Percentiles rank a stretch among this genome's conserved stretches.
These are phyloP conservation scores for Sula dactylatra DNA, from an alignment of 2,113 vertebrate species.

Conservation along the genomic window DNA sequence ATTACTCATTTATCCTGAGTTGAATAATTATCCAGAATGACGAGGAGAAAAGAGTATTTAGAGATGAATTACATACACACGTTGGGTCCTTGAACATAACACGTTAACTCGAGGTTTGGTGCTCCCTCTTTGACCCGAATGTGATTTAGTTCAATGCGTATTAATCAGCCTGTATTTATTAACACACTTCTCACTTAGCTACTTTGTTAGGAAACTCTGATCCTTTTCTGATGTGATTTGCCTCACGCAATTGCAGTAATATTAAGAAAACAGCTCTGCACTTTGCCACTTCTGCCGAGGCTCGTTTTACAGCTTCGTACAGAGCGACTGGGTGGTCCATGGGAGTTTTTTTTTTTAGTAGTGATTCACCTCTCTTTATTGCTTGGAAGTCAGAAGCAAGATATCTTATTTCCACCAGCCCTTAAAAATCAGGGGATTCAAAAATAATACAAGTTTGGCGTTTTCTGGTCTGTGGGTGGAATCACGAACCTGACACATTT, in stretches of 20 bases:
- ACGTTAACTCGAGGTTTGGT: not conserved
- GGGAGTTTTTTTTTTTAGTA: not conserved
- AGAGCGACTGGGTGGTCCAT: constrained; percentile 50
- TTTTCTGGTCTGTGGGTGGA: constrained; percentile 5
- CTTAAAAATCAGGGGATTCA: constrained; percentile 32
- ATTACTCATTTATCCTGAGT: not conserved
- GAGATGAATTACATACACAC: not conserved
- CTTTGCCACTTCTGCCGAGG: not conserved
- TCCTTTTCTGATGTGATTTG: not conserved
- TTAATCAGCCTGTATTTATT: constrained; percentile 28
- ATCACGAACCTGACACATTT: not conserved
- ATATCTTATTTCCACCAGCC: constrained; percentile 58
- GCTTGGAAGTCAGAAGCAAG: constrained; percentile 42
- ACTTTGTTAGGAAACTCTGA: not conserved
- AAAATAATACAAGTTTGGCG: constrained; percentile 28
- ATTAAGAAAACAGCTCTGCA: not conserved
- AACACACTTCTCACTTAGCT: not conserved
- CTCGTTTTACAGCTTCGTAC: not conserved
- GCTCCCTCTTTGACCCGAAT: not conserved
- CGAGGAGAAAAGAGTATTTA: not conserved
- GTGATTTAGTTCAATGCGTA: not conserved
- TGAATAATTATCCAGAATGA: not conserved
- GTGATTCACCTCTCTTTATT: constrained; percentile 54
- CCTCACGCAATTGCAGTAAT: not conserved
- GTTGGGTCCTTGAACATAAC: not conserved